These are phyloP conservation scores for Erethizon dorsatum DNA, from an alignment of 2,797 vertebrate species.

Conservation along the genomic window DNA sequence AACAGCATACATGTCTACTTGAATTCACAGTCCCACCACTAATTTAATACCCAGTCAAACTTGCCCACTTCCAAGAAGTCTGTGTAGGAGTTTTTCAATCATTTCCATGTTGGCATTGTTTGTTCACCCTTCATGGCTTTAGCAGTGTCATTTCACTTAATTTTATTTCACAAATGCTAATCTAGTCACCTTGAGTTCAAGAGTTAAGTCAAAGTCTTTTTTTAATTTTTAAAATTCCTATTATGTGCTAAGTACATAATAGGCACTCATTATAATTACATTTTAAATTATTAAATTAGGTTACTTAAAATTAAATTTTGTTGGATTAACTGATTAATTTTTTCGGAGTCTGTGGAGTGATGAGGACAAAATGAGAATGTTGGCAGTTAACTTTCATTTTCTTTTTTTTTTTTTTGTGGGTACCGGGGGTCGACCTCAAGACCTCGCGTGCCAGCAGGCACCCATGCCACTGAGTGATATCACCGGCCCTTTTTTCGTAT, in stretches of 20 bases:
- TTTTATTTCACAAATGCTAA: not conserved
- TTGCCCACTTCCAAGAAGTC: not conserved
- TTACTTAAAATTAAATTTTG: not conserved
- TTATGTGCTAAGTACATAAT: not conserved
- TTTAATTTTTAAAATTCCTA: not conserved
- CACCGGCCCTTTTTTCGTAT: no score
- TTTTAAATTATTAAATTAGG: not conserved
- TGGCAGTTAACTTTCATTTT: not conserved
- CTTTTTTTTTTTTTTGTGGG: no score
- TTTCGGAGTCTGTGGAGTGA: not conserved
- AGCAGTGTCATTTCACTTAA: not conserved
- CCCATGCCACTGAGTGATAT: no score
- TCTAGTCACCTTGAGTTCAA: not conserved
- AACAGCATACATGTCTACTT: fast-evolving
- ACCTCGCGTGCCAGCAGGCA: no score
- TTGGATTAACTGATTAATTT: not conserved
- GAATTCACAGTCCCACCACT: not conserved
- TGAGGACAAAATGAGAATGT: not conserved
- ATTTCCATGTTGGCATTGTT: not conserved
- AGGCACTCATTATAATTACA: not conserved
- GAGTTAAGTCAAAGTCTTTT: not conserved
- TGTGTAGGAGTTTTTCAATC: not conserved
- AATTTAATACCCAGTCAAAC: not conserved
- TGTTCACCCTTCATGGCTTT: not conserved
- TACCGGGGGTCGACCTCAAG: no score